phyloP scores from a whole-genome alignment of 2,113 vertebrate genomes.

The Candoia aspera region DNA sequence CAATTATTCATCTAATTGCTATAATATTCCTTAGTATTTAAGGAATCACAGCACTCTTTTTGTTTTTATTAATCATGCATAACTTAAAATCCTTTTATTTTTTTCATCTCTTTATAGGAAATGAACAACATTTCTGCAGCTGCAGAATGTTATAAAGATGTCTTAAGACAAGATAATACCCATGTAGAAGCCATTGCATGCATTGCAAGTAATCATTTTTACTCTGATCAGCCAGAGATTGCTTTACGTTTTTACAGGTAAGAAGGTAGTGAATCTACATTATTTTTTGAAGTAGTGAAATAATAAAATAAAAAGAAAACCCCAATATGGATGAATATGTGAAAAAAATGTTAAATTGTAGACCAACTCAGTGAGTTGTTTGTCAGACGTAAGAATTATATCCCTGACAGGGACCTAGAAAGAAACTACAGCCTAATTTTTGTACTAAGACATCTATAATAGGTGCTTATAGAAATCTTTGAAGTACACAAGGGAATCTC shows the following conservation, averaged over 20 bases:
- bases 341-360: neutral
- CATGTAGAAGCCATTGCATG: conserved; percentile 95
- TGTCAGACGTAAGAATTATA: neutral
- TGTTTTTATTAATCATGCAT: neutral
- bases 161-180: conserved; percentile 95
- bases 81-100: conserved; percentile 8
- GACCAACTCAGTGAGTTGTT: neutral
- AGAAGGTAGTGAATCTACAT: conserved; percentile 46
- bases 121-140: conserved; percentile 90
- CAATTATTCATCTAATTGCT: too few relatives aligned
- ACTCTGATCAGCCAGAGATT: conserved; percentile 95
- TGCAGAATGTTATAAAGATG: conserved; percentile 93
- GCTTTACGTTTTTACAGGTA: conserved; percentile 95
- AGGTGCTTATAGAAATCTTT: neutral
- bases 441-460: neutral
- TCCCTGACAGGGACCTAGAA: neutral
- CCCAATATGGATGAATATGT: neutral
- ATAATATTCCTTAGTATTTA: neutral
- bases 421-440: neutral
- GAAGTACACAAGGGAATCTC: neutral
- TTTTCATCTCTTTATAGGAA: conserved; percentile 76
- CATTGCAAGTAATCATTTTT: conserved; percentile 97
- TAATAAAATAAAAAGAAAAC: neutral
- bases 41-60: neutral
- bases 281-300: neutral